Evolutionary conservation across 2,797 vertebrate genomes (phyloP), one percentile per base, ranked within the genome.

Genomic region (Ficedula albicollis): DNA sequence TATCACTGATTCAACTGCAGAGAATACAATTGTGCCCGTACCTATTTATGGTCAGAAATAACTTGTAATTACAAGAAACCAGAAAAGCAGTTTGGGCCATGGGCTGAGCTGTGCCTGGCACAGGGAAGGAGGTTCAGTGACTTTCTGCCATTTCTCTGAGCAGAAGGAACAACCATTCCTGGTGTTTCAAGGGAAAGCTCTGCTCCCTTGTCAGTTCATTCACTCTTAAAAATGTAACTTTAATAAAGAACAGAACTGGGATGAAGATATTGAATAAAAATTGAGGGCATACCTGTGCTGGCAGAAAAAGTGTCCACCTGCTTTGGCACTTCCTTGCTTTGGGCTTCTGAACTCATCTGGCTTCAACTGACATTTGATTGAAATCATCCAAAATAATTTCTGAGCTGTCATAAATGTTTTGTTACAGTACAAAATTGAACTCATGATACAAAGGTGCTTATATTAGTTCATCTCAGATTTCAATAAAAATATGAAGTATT

Each of bases 31-130:
- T 25, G 29, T 41, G 11, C 27, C 69, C 17, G 7, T 1, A 44
- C 4, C 17, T 52, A 11, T 11, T 29, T 21, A 21, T 29, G 18
- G 22, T 38, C 70, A 91, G 41, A 46, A 86, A 32, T 4, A 41
- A 79, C 6, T 13, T 25, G 12, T 1, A 18, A 60, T 43, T 18
- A 15, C 26, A 49, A 38, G 2, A 19, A 36, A 48, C 3, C 34
- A 59, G 27, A 59, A 52, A 14, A 6, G 1, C 39, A 27, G 5
- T 22, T 3, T 38, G 72, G 17, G 55, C 15, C 51, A 41, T 0
- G 9, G 5, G 26, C 15, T 72, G n/a, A 27, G 19, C 52, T 32
- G 23, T 23, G 48, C 44, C 10, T 0, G 0, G 9, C 20, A 39
- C 20, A 60, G 29, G 3, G 20, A 55, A 27, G 43, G 41, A 68